Conservation (phyloP, 2,888 invertebrate species). For the Petrolisthes manimaculis region DNA sequence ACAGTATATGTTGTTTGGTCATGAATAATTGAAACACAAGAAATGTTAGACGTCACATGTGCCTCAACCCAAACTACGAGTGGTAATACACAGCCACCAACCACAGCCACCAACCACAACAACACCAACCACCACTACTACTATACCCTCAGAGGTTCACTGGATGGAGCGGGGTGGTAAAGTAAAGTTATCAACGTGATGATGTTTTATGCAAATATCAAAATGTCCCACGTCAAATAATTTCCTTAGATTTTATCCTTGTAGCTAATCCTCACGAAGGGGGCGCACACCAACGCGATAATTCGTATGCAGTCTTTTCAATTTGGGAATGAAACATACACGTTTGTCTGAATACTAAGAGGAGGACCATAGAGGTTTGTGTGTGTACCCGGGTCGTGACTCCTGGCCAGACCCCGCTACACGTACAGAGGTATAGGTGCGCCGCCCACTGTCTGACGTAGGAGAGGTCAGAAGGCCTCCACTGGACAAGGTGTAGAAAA, state of each 20-base stretch:
- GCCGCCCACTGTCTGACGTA: background rate
- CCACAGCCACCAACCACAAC: no score
- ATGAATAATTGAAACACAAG: no score
- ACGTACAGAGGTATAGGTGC: background rate
- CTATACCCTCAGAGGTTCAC: no score
- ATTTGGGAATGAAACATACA: background rate
- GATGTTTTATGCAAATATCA: conserved; percentile 42
- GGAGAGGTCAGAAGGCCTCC: background rate
- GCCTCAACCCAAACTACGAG: no score
- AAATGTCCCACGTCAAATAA: conserved; percentile 40
- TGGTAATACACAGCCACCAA: no score
- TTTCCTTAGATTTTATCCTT: conserved; percentile 25
- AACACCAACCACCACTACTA: no score
- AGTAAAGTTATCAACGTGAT: conserved; percentile 20
- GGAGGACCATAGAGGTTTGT: background rate
- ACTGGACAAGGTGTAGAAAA: no score
- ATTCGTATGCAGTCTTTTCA: conserved; percentile 6
- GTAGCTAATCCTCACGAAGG: background rate
- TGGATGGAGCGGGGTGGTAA: background rate
- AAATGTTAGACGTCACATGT: no score
- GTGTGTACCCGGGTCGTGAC: background rate
- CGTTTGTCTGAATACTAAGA: background rate
- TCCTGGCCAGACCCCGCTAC: background rate
- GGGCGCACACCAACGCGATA: background rate
- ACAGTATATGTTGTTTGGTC: no score